phyloP scores from a whole-genome alignment of 2,113 vertebrate genomes.

The Forbesichthys papilliferus region DNA sequence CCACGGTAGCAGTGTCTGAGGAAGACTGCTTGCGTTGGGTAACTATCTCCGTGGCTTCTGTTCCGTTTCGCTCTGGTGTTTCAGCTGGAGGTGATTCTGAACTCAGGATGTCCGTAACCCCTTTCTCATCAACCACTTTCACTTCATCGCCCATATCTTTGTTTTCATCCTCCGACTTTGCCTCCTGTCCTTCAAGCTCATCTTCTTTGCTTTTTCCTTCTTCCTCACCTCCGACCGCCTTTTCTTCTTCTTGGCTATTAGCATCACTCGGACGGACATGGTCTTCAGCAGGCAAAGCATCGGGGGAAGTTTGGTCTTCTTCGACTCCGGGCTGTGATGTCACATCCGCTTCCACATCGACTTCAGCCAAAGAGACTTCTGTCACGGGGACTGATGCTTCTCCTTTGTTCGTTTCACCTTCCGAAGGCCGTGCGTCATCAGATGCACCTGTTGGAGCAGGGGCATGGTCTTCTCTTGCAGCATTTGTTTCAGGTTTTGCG shows the following conservation, averaged over 20 bases:
- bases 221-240: constrained; percentile 48
- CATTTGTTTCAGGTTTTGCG: constrained; percentile 9
- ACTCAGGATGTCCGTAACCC: constrained; percentile 8
- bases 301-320: constrained; percentile 23
- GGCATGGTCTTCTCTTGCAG: not conserved
- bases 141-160: constrained; percentile 17
- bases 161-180: not conserved
- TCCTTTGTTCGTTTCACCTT: constrained; percentile 15
- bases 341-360: constrained; percentile 9
- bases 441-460: not conserved
- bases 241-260: constrained; percentile 53
- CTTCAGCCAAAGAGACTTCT: constrained; percentile 50
- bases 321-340: constrained; percentile 21
- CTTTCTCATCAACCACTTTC: not conserved
- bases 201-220: constrained; percentile 49
- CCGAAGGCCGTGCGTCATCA: constrained; percentile 23
- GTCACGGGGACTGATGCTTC: constrained; percentile 19
- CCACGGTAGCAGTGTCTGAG: constrained; percentile 12
- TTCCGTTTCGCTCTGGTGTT: constrained; percentile 22
- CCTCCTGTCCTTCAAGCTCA: constrained; percentile 15
- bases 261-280: constrained; percentile 43
- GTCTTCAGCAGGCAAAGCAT: constrained; percentile 58
- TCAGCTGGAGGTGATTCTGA: constrained; percentile 12
- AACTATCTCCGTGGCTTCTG: constrained; percentile 34
- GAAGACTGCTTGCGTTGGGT: constrained; percentile 14